Conservation (phyloP, 2,797 vertebrate species). For the Cynopterus sphinx region DNA sequence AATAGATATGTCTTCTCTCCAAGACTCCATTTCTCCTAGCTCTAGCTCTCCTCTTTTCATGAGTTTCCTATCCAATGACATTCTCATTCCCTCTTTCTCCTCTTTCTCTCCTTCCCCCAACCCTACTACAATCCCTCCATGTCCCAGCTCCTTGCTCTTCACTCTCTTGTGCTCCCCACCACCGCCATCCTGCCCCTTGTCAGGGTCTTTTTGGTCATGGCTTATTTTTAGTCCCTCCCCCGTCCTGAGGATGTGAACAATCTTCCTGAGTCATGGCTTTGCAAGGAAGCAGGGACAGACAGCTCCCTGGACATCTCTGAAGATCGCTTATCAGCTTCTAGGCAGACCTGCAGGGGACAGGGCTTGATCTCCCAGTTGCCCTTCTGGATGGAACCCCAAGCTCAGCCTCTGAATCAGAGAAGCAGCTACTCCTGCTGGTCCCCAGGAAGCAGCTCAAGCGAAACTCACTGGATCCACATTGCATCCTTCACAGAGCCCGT, state of each 20-base stretch:
- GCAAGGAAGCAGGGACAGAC: slow-evolving; percentile 83
- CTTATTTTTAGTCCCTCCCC: slow-evolving; percentile 84
- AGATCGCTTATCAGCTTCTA: slow-evolving; percentile 82
- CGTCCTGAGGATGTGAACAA: slow-evolving; percentile 83
- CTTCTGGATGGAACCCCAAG: not conserved
- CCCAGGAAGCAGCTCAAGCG: not conserved
- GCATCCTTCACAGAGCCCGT: not conserved
- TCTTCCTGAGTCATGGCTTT: slow-evolving; percentile 85
- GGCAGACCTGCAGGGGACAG: slow-evolving; percentile 68
- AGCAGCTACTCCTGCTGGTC: not conserved
- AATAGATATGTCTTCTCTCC: not conserved
- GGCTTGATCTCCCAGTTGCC: slow-evolving; percentile 50
- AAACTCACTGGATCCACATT: not conserved
- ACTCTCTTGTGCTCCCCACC: slow-evolving; percentile 55
- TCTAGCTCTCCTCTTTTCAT: not conserved
- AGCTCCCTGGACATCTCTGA: slow-evolving; percentile 67
- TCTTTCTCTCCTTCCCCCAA: slow-evolving; percentile 9
- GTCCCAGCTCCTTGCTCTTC: slow-evolving; percentile 56
- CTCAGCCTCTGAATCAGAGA: not conserved
- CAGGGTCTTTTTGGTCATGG: slow-evolving; percentile 38
- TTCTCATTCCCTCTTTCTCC: not conserved
- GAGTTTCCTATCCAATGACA: not conserved
- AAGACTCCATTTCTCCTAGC: not conserved
- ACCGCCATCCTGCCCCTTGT: not conserved
- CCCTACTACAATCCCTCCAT: not conserved